phyloP scores from a whole-genome alignment of 2,888 invertebrate genomes.

The Flexamia atlantica region DNA sequence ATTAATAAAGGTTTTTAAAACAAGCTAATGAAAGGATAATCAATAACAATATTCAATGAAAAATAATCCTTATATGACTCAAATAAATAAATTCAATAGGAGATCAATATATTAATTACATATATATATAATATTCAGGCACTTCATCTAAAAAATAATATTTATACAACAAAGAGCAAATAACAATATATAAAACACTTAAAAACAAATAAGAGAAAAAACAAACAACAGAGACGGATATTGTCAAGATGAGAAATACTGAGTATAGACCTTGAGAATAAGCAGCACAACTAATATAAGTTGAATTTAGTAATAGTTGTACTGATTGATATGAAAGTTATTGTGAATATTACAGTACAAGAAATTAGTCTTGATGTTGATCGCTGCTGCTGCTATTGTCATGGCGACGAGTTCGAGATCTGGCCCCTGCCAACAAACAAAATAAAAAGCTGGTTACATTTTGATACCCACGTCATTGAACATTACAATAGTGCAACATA shows the following conservation, averaged over 20 bases:
- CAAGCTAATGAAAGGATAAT: neutral
- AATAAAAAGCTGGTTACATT: too few relatives aligned
- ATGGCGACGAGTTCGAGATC: neutral
- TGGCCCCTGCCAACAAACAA: conserved; percentile 14
- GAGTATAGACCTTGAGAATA: conserved; percentile 1
- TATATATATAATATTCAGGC: conserved; percentile 28
- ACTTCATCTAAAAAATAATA: conserved; percentile 28
- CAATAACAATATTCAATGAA: neutral
- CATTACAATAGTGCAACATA: too few relatives aligned
- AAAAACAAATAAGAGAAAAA: neutral
- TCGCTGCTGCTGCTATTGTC: conserved; percentile 1
- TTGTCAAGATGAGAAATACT: conserved; percentile 10
- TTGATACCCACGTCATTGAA: too few relatives aligned
- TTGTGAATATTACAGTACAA: conserved; percentile 2
- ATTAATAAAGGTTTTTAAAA: neutral
- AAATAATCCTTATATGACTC: neutral
- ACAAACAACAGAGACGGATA: neutral
- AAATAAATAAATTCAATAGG: conserved; percentile 7
- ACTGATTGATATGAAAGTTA: conserved; percentile 12
- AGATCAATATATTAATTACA: neutral
- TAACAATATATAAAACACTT: conserved; percentile 2
- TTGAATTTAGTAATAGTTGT: neutral
- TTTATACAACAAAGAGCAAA: conserved; percentile 5
- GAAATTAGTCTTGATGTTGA: conserved; percentile 2
- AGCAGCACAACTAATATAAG: neutral